Base-by-base conservation (phyloP, 2,888 invertebrate species). In the Pseudococcus viburni region DNA sequence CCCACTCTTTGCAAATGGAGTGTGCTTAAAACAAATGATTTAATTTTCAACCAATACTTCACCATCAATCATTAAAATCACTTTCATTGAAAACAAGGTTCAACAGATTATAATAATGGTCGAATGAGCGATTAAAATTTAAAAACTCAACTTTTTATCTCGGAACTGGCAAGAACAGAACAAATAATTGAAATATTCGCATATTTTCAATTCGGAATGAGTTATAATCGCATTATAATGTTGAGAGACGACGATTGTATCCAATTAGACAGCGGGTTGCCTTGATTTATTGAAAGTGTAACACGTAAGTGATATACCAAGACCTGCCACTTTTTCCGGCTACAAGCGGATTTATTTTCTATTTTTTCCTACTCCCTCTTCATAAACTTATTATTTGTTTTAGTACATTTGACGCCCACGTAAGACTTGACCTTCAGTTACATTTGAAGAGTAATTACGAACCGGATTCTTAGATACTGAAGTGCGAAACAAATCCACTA, bases 231-330 rank as follows among this genome's bases (percentile, higher is more conserved):
- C 15, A n/a, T 55, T 55, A n/a, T 55, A n/a, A 55, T 55, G 15
- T 55, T 5, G n/a, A 33, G 17, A 55, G 55, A 55, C 55, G 55
- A 55, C n/a, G 55, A 55, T 55, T 55, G 55, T 55, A 15, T 55
- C 55, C 55, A 55, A 55, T 55, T 55, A 55, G 55, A 55, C 55
- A 55, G 55, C n/a, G 55, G 55, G 55, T 55, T 55, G 55, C 55
- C 55, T 55, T 55, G 55, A 55, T 55, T 55, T 55, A 55, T 55
- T 55, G 55, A 55, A 55, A 55, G 55, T 55, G n/a, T 55, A 55
- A 55, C 51, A 55, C 55, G n/a, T 55, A 55, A 55, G 51, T 15
- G 55, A 55, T 55, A 55, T 55, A 55, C n/a, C 17, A n/a, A 55
- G 4, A 17, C n/a, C 55, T 55, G 15, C n/a, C 55, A 55, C 55